These are phyloP conservation scores for Sycophaga agraensis DNA, from an alignment of 1,140 invertebrate species.

Conservation along the genomic window DNA sequence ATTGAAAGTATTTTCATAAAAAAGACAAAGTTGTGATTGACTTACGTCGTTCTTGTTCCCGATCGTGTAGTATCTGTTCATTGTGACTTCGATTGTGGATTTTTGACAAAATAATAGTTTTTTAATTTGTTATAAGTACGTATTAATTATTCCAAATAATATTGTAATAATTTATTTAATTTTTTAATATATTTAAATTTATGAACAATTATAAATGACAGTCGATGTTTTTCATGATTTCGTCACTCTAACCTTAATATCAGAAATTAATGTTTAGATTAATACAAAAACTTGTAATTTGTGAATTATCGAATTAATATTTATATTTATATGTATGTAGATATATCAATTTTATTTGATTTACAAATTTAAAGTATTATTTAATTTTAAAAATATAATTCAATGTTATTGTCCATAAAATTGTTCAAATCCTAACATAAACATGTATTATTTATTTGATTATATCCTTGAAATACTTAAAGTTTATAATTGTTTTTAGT, in stretches of 20 bases:
- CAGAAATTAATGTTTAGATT: too few species aligned
- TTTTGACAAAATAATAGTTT: not conserved
- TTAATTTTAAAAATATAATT: too few species aligned
- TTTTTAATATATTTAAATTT: not conserved
- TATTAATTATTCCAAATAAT: not conserved
- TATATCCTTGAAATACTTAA: too few species aligned
- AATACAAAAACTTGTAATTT: too few species aligned
- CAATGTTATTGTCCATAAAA: too few species aligned
- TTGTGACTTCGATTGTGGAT: not conserved
- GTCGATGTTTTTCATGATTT: not conserved
- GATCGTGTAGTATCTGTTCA: not conserved
- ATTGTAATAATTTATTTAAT: not conserved
- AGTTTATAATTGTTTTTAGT: too few species aligned
- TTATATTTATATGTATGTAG: too few species aligned
- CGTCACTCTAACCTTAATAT: slow-evolving; percentile 39
- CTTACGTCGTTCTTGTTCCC: slow-evolving; percentile 13
- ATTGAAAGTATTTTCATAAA: not conserved
- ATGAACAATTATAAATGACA: not conserved
- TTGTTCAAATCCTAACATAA: too few species aligned
- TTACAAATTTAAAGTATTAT: too few species aligned
- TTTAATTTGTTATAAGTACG: slow-evolving; percentile 7
- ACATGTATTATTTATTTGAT: too few species aligned
- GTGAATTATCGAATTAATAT: too few species aligned
- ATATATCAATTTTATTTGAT: too few species aligned
- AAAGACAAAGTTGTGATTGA: not conserved